Evolutionary conservation across 2,797 vertebrate genomes (phyloP), one percentile per base, ranked within the genome.

Genomic region (Limnodromus scolopaceus): DNA sequence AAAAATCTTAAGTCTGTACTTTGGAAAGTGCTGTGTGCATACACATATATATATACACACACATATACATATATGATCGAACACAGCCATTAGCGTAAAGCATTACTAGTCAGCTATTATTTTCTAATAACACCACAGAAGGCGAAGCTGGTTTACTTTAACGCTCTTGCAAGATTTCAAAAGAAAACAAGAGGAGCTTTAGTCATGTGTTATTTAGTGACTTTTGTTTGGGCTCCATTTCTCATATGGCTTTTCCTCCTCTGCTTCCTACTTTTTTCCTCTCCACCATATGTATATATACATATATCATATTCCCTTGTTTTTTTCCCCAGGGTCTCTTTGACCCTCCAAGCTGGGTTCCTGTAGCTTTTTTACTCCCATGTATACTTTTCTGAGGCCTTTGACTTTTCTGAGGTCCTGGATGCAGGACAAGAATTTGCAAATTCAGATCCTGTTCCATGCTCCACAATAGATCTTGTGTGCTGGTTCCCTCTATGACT

Each of bases 221-320:
- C 25, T 58, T 36, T 36, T 27, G 14, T 30, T 39, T 32, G 27
- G 49, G 49, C 27, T 91, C 58, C 76, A 17, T 79, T 82, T 94
- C 55, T 79, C 13, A 32, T 49, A 38, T 2, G 4, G 54, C 53
- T 80, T 89, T 91, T 94, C 19, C 16, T 83, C 11, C 6, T 10
- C 5, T 48, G 11, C 54, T 72, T 78, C 78, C 49, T 82, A 16
- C 16, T 46, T 13, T 76, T 68, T 85, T 78, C 10, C n/a, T 65
- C 39, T 53, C 28, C 9, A 49, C 46, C 22, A 10, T 14, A 28
- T 14, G 34, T 12, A 19, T 22, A 32, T 9, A 34, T 13, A 22
- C 11, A 60, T 27, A 17, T 20, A 34, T 19, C 1, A 1, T 38
- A 6, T 39, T 87, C 8, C 23, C 27, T 3, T 53, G 5, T 0